Evolutionary conservation across 2,113 vertebrate genomes (phyloP), one percentile per base, ranked within the genome.

Genomic region (Jacana jacana): DNA sequence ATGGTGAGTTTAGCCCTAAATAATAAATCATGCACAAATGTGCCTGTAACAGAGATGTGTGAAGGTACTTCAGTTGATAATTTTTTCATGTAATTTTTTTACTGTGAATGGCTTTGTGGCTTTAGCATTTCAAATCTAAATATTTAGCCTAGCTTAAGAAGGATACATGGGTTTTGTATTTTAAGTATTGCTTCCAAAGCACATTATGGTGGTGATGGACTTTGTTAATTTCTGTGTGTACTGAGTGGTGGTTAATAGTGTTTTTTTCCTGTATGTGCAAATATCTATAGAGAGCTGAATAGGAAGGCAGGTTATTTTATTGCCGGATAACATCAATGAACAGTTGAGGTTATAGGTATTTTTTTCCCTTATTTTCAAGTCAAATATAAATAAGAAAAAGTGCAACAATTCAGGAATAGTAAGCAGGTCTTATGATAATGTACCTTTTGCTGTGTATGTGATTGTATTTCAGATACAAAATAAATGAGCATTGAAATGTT

Each of bases 381-480:
- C 79, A 75, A 44, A 68, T 52, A n/a, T 48, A 69, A 48, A 87
- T 70, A 66, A 57, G 55, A 79, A 63, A 94, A 93, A 92, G 2
- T 23, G 7, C 30, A 64, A 79, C 87, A 89, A 72, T 82, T 80
- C 60, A 89, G 80, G 55, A 93, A 94, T 92, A 40, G 23, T 76
- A 92, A 93, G 63, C 75, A 88, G 79, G 15, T 94, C n/a, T 89
- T 88, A 78, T 30, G 60, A 42, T 86, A 54, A 63, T 54, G 61
- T 40, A 75, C 81, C 54, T 79, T 97, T 95, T 79, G 30, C 31
- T 57, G 12, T 42, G 58, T 14, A 37, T 49, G 33, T 79, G 77
- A 80, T 90, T 70, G 58, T 37, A 76, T 96, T 79, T 83, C 76
- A 72, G 72, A 90, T 73, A 93, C 40, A 87, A 90, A 80, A 46